Percentiles rank a stretch among this genome's conserved stretches.
Evolutionary conservation across 2,797 vertebrate genomes (phyloP).

Genomic region (Lagodon rhomboides): DNA sequence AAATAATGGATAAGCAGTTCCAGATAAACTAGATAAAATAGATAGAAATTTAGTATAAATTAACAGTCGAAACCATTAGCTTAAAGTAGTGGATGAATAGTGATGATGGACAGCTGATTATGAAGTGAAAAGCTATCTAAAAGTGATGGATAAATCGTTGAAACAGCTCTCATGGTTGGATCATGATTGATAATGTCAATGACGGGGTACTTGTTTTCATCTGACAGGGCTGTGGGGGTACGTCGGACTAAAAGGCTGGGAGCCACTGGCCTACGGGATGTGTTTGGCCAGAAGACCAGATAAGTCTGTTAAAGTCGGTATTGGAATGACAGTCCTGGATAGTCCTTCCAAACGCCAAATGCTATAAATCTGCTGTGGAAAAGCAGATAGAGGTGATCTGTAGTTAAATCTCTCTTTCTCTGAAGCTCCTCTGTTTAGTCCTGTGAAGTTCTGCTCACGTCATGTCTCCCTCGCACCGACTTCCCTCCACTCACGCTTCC

Average conservation of each 20-base stretch:
- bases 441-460: slow-evolving; percentile 56
- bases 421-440: slow-evolving; percentile 35
- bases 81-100: neutral
- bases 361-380: slow-evolving; percentile 3
- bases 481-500: slow-evolving; percentile 60
- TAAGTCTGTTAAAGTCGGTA: neutral
- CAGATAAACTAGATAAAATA: neutral
- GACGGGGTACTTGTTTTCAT: neutral
- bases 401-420: slow-evolving; percentile 28
- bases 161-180: neutral
- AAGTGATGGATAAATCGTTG: neutral
- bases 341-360: neutral
- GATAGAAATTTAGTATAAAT: too few relatives aligned
- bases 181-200: neutral
- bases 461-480: slow-evolving; percentile 56
- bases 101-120: neutral
- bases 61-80: neutral
- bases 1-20: too few relatives aligned
- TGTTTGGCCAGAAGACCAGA: neutral
- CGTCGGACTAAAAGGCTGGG: neutral
- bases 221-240: neutral
- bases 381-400: slow-evolving; percentile 27
- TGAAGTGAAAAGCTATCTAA: too few relatives aligned
- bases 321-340: neutral
- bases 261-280: neutral